Evolutionary conservation across 2,113 vertebrate species (phyloP), one percentile per base, ranked within the genome.

Genomic region (Meleagris gallopavo): DNA sequence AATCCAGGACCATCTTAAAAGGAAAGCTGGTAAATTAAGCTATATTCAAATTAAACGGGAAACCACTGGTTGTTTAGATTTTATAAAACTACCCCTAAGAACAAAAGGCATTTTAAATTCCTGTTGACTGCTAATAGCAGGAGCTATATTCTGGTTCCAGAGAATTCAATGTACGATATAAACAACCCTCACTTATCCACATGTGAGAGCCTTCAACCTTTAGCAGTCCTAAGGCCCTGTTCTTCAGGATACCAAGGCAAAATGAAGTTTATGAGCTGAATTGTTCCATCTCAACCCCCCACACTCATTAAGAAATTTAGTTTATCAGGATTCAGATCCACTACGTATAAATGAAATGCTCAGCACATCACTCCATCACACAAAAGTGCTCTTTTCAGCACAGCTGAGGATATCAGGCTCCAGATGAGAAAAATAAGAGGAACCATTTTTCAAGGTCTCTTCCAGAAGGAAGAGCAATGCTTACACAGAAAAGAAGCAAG

Each of bases 1-100:
- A 95, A 94, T 74, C 45, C 79, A 95, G 55, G 89, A 94, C 89
- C 72, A 83, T 95, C 93, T 91, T 94, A 67, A 95, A 97, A 96
- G 89, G 78, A 43, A 73, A 80, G 52, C 45, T 83, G 85, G 71
- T 94, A 92, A 95, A 95, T 89, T 89, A 93, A 91, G 54, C 73
- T 88, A 36, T 77, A 89, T 89, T 95, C 75, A 95, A 93, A 95
- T 91, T 94, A 94, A 71, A 94, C 0, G 1, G 93, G 89, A 95
- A 97, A 95, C 94, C 94, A 91, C 75, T 52, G 55, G 52, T 77
- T 93, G 70, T 94, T 95, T 86, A 64, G 80, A 70, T 88, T 92
- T 83, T 83, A 91, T 24, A 92, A 83, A 91, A 90, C 78, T 76
- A 89, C 55, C 50, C 84, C 41, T 38, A 94, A 93, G 87, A 94